Evolutionary conservation across 2,888 invertebrate genomes (phyloP), one percentile per base, ranked within the genome.

Genomic region (Cancer borealis): DNA sequence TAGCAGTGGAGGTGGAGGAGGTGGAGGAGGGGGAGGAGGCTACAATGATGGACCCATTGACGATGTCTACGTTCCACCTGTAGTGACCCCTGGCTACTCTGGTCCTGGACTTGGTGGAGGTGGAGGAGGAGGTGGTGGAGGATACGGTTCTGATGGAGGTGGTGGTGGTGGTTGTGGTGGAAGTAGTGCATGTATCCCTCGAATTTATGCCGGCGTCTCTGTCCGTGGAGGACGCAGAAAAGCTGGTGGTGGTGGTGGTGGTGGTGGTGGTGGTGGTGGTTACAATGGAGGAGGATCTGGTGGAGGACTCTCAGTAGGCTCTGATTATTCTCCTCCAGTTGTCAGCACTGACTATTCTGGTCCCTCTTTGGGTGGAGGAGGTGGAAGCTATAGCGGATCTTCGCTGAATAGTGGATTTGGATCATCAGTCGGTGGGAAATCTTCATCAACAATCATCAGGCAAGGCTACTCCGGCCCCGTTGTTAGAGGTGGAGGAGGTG

Each of bases 1-100:
- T 49, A 54, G 89, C n/a, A 26, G 89, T 6, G 21, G 66, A n/a
- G 66, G n/a, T n/a, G n/a, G n/a, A 66, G n/a, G n/a, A 6, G 89
- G 49, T 12, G 89, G 89, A 49, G 89, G 89, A 88, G 39, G 46
- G 21, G 88, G 88, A 45, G 88, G 88, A 45, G 66, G 66, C 66
- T 66, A 66, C 5, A n/a, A 21, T 66, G 66, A n/a, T n/a, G 66
- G 66, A 66, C 66, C 66, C 4, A 21, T n/a, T 6, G 66, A 2
- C 4, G 66, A 66, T 54, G 54, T 12, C 21, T 39, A 46, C 17
- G 3, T 26, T 88, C 45, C 66, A 39, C 46, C 88, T 39, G 17
- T 6, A 21, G 46, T 39, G 39, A 45, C n/a, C 2, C 17, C 46
- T 10, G 45, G 17, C 17, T 45, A 45, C 45, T 39, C 46, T 39